Conservation (phyloP, 1,140 invertebrate species). For the Prorops nasuta region DNA sequence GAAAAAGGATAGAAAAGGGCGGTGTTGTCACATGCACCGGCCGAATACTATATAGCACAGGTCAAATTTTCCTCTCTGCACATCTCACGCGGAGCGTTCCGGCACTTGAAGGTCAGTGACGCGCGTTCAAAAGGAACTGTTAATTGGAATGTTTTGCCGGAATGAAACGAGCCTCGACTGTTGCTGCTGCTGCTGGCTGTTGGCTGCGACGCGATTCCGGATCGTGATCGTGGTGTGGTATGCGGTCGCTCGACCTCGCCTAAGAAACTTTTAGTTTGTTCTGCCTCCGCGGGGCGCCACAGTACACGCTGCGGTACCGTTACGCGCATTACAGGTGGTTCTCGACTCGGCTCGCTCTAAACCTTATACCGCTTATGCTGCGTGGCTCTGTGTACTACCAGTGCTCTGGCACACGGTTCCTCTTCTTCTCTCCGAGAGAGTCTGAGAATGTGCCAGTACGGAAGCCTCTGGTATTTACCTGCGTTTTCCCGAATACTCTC, state of each 20-base stretch:
- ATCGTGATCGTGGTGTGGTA: conserved; percentile 49
- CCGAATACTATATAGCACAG: too few species aligned
- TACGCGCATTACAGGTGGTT: conserved; percentile 46
- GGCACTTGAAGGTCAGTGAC: background rate
- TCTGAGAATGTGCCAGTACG: background rate
- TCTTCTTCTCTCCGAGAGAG: background rate
- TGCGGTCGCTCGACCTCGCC: conserved; percentile 54
- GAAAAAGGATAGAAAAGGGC: background rate
- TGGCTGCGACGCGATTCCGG: conserved; percentile 22
- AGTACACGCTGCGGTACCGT: conserved; percentile 44
- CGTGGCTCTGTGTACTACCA: background rate
- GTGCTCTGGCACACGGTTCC: background rate
- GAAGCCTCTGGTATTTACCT: background rate
- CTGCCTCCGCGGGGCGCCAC: conserved; percentile 44
- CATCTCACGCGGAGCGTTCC: too few species aligned
- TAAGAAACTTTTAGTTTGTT: conserved; percentile 39
- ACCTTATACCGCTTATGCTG: too few species aligned
- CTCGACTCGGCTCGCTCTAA: conserved; percentile 11
- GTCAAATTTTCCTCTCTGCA: conserved; percentile 3
- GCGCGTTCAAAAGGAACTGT: too few species aligned
- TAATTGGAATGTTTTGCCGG: conserved; percentile 24
- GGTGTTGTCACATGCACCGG: background rate
- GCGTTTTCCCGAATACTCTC: conserved; percentile 12
- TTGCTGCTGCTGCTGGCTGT: background rate
- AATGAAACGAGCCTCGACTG: conserved; percentile 22